These are phyloP conservation scores for Drosophila lowei DNA, from an alignment of 1,140 invertebrate genomes.

Conservation along the genomic window DNA sequence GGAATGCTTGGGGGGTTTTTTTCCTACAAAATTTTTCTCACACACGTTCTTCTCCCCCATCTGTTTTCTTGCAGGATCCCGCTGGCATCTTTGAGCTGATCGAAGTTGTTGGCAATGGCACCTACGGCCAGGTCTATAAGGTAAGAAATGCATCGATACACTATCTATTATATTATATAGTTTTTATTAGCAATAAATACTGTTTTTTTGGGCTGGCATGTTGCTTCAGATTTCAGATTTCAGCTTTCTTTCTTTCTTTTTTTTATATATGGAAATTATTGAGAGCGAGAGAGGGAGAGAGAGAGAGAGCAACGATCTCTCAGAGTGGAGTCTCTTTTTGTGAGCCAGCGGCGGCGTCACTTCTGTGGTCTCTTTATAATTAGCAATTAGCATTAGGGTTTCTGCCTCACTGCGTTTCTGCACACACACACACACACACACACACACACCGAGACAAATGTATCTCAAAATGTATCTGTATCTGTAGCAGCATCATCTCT, in stretches of 20 bases:
- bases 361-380: constrained; percentile 64
- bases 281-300: not conserved
- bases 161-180: constrained; percentile 1
- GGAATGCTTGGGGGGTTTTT: constrained; percentile 2
- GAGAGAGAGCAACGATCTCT: constrained; percentile 41
- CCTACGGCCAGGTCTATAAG: constrained; percentile 99
- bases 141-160: constrained; percentile 85
- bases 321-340: constrained; percentile 24
- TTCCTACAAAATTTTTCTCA: constrained; percentile 34
- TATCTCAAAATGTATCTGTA: constrained; percentile 30
- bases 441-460: too few relatives aligned
- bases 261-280: constrained; percentile 29
- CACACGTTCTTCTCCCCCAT: constrained; percentile 63
- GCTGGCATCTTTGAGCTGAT: constrained; percentile 99
- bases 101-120: constrained; percentile 99
- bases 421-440: constrained; percentile 25
- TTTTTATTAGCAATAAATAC: constrained; percentile 7
- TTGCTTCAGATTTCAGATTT: constrained; percentile 14
- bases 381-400: constrained; percentile 73
- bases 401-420: constrained; percentile 70
- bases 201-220: not conserved
- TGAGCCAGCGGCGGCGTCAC: constrained; percentile 14
- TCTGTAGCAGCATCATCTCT: constrained; percentile 43
- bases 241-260: constrained; percentile 23
- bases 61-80: constrained; percentile 91